Evolutionary conservation across 1,140 invertebrate genomes (phyloP).

Genomic region (Riptortus pedestris): DNA sequence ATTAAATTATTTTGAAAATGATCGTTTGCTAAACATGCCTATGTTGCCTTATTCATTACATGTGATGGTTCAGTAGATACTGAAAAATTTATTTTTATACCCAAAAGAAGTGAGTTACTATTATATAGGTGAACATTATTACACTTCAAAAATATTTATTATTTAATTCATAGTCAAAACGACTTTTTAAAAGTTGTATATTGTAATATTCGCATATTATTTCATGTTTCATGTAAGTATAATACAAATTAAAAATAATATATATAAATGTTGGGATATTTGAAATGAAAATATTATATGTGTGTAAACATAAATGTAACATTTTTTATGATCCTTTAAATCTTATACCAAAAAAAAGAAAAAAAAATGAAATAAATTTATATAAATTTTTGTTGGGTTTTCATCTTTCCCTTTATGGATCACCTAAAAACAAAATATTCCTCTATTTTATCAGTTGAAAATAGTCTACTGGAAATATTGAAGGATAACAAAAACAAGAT

Average conservation of each 20-base stretch:
- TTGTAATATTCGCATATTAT: constrained; percentile 21
- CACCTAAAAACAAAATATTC: no score
- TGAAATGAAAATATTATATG: constrained; percentile 17
- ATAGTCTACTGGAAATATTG: no score
- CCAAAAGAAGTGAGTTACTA: constrained; percentile 9
- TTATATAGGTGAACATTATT: constrained; percentile 12
- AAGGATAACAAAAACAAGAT: no score
- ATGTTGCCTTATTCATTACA: constrained; percentile 22
- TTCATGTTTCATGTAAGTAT: constrained; percentile 20
- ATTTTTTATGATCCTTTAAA: no score
- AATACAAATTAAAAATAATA: constrained; percentile 16
- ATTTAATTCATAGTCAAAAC: constrained; percentile 5
- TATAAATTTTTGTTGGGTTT: no score
- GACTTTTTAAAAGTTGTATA: constrained; percentile 5
- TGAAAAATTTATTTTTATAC: constrained; percentile 23
- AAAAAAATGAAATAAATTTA: no score
- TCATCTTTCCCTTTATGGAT: no score
- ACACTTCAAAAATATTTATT: background rate
- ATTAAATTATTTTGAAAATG: constrained; percentile 7
- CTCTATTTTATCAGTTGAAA: no score
- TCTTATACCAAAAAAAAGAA: no score
- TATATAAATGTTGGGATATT: constrained; percentile 26
- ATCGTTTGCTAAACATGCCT: constrained; percentile 12
- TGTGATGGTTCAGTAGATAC: constrained; percentile 19
- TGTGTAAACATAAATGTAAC: constrained; percentile 1